Evolutionary conservation across 2,888 invertebrate species (phyloP).

Genomic region (Apamea crenata): DNA sequence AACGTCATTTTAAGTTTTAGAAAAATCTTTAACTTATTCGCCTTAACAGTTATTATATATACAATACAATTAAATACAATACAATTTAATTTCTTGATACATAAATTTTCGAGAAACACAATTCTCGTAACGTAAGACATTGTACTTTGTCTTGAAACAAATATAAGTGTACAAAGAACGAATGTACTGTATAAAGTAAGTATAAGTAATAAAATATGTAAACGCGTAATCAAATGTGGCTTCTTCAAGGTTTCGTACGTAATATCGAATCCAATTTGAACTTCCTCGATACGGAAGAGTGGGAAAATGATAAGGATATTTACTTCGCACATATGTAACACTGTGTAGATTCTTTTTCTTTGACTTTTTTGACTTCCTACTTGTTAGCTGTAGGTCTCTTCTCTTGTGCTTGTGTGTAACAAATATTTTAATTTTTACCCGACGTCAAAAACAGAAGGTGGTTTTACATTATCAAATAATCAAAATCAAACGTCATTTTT

Average conservation of each 20-base stretch:
- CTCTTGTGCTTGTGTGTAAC: background rate
- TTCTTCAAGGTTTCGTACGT: slow-evolving; percentile 20
- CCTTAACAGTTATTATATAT: too few relatives aligned
- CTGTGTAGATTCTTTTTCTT: background rate
- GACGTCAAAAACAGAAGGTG: background rate
- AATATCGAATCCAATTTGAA: slow-evolving; percentile 61
- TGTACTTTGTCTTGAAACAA: background rate
- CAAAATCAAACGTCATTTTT: too few relatives aligned
- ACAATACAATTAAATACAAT: background rate
- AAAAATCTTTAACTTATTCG: background rate
- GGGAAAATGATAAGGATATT: slow-evolving; percentile 47
- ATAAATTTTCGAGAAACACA: background rate
- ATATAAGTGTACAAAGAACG: background rate
- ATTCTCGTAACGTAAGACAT: background rate
- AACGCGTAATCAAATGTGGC: slow-evolving; percentile 44
- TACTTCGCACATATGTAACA: slow-evolving; percentile 17
- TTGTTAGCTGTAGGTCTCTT: background rate
- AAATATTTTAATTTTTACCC: background rate
- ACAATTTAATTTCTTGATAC: background rate
- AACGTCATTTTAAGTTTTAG: background rate
- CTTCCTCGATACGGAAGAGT: slow-evolving; percentile 37
- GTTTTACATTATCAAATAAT: too few relatives aligned
- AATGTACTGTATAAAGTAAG: background rate
- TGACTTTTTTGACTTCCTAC: background rate
- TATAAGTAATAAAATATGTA: slow-evolving; percentile 5